phyloP scores from a whole-genome alignment of 2,797 vertebrate species.

The Tiaroga cobitis region DNA sequence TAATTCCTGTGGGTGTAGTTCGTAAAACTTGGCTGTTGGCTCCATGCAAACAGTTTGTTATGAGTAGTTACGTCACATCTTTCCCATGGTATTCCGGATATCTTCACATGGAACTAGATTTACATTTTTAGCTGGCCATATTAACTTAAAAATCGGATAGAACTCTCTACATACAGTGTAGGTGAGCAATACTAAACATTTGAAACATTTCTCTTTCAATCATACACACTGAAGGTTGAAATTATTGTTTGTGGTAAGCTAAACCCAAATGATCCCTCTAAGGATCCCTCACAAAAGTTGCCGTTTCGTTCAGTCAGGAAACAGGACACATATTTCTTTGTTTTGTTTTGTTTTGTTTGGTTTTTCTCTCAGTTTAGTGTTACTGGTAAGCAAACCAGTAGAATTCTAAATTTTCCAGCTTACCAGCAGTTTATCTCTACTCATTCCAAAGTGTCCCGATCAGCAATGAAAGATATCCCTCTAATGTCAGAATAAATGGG shows the following conservation, averaged over 20 bases:
- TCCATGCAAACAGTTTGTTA: neutral
- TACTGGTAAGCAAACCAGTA: neutral
- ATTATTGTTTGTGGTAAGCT: slow-evolving; percentile 16
- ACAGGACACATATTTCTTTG: neutral
- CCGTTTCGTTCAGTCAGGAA: neutral
- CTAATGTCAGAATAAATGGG: slow-evolving; percentile 26
- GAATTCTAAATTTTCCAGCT: neutral
- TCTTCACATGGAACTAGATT: neutral
- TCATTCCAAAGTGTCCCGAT: slow-evolving; percentile 23
- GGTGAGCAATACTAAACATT: neutral
- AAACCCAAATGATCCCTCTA: neutral
- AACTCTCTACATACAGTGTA: neutral
- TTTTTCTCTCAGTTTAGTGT: neutral
- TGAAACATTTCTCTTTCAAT: neutral
- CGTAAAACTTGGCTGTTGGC: slow-evolving; percentile 2
- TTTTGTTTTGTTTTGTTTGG: too few species aligned
- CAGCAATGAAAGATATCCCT: slow-evolving; percentile 8
- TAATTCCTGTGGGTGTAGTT: slow-evolving; percentile 7
- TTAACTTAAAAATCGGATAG: neutral
- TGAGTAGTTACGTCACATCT: neutral
- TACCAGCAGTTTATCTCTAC: slow-evolving; percentile 9
- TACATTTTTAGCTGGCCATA: neutral
- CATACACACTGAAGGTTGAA: neutral
- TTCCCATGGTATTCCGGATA: neutral
- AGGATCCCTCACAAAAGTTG: neutral